phyloP scores from a whole-genome alignment of 2,888 invertebrate species.

The Imbricaverruca yamaguchii region DNA sequence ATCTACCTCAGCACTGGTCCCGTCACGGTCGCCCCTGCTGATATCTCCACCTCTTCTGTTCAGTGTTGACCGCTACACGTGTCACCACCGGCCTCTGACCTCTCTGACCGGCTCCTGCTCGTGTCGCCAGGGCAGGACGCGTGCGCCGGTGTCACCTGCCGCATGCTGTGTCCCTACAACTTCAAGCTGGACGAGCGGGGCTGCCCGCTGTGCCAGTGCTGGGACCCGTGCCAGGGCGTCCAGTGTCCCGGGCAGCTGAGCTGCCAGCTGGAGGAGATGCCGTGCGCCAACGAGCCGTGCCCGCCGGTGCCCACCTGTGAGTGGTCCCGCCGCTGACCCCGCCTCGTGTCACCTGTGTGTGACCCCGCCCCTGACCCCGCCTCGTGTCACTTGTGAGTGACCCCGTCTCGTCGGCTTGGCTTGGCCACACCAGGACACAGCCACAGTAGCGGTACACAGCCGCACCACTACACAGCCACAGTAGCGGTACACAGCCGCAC shows the following conservation, averaged over 20 bases:
- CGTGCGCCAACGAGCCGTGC: constrained; percentile 69
- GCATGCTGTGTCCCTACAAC: constrained; percentile 78
- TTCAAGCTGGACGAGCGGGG: constrained; percentile 61
- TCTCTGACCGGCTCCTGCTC: not conserved
- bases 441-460: too few species aligned
- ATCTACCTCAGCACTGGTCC: too few species aligned
- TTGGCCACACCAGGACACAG: too few species aligned
- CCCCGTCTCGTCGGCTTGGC: too few species aligned
- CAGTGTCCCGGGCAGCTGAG: constrained; percentile 66
- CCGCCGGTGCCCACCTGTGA: constrained; percentile 75
- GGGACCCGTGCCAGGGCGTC: constrained; percentile 46
- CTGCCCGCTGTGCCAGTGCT: constrained; percentile 62
- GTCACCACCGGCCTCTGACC: not conserved
- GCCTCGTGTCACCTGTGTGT: constrained; percentile 62
- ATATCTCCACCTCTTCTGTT: too few species aligned
- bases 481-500: too few species aligned
- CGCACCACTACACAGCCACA: too few species aligned
- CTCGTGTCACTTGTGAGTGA: too few species aligned
- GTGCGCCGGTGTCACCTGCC: constrained; percentile 71
- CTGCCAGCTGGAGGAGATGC: constrained; percentile 69
- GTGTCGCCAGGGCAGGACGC: not conserved
- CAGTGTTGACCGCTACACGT: too few species aligned
- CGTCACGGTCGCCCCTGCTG: too few species aligned
- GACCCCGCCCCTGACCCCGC: too few species aligned
- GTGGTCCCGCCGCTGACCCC: constrained; percentile 30